phyloP scores from a whole-genome alignment of 2,113 vertebrate genomes.

The Polyodon spathula region DNA sequence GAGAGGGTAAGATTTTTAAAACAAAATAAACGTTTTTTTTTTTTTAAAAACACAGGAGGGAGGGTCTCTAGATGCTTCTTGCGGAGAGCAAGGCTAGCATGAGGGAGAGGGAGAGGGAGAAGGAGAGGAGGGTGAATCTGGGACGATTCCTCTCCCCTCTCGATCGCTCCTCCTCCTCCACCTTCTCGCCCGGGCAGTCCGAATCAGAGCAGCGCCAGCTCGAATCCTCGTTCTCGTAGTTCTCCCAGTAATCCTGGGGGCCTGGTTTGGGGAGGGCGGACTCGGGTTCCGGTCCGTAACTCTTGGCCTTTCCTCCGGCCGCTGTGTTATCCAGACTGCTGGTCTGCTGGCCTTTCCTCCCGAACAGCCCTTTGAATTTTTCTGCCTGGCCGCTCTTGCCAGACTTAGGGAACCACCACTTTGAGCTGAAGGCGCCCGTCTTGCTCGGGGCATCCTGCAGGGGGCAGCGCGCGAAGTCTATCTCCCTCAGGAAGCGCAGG shows the following conservation, averaged over 20 bases:
- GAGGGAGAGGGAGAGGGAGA: too few species aligned
- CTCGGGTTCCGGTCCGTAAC: neutral
- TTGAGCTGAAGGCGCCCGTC: slow-evolving; percentile 6
- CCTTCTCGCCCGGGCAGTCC: too few species aligned
- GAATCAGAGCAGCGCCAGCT: neutral
- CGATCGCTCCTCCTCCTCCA: too few species aligned
- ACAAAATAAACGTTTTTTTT: too few species aligned
- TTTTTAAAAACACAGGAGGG: too few species aligned
- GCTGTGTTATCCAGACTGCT: neutral
- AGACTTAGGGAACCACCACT: slow-evolving; percentile 24
- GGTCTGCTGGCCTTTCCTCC: neutral
- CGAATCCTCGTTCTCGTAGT: slow-evolving; percentile 35
- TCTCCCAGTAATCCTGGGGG: slow-evolving; percentile 36
- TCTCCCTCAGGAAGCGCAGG: slow-evolving; percentile 48
- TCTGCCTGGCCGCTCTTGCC: neutral
- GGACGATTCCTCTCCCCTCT: too few species aligned
- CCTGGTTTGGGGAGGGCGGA: slow-evolving; percentile 26
- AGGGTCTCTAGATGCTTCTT: too few species aligned
- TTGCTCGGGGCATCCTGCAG: slow-evolving; percentile 24
- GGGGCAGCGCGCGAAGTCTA: slow-evolving; percentile 46
- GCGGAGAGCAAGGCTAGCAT: too few species aligned
- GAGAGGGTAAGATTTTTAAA: too few species aligned
- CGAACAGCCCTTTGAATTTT: slow-evolving; percentile 38
- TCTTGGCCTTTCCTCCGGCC: neutral
- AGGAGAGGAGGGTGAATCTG: too few species aligned